Conservation (phyloP, 2,888 invertebrate species). For the Harpalus rubripes region DNA sequence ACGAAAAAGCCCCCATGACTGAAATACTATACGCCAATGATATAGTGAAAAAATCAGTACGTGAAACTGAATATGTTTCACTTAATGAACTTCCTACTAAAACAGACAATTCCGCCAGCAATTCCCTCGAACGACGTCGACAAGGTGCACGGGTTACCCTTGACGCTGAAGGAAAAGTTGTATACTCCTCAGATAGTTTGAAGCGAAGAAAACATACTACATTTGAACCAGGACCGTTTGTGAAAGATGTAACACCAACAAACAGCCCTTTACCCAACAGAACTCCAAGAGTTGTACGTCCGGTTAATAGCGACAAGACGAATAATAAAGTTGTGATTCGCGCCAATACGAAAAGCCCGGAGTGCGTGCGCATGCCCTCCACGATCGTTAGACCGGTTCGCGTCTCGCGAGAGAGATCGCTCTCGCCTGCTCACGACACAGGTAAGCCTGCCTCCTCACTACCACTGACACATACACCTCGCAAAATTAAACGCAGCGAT, state of each 20-base stretch:
- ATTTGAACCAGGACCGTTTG: conserved; percentile 92
- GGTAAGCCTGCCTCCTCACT: conserved; percentile 80
- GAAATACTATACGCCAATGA: conserved; percentile 83
- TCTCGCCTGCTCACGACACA: conserved; percentile 82
- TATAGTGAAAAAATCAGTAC: conserved; percentile 81
- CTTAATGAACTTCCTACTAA: conserved; percentile 83
- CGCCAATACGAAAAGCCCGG: conserved; percentile 74
- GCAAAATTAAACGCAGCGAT: conserved; percentile 88
- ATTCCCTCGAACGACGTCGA: conserved; percentile 79
- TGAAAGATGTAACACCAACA: conserved; percentile 81
- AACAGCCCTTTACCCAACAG: conserved; percentile 79
- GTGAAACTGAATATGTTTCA: conserved; percentile 89
- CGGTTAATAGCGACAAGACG: conserved; percentile 75
- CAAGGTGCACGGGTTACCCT: conserved; percentile 89
- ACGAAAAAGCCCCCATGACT: conserved; percentile 79
- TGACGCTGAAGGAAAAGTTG: conserved; percentile 92
- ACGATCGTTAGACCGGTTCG: conserved; percentile 69
- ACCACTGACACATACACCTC: conserved; percentile 59
- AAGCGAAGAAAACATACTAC: conserved; percentile 90
- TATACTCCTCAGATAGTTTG: conserved; percentile 92
- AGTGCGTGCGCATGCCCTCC: conserved; percentile 81
- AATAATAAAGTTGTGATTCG: conserved; percentile 80
- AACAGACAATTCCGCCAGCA: conserved; percentile 71
- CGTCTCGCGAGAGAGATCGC: conserved; percentile 77
- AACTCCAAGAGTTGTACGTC: conserved; percentile 76